Conservation (phyloP, 2,113 vertebrate genomes). For the Thomomys bottae region DNA sequence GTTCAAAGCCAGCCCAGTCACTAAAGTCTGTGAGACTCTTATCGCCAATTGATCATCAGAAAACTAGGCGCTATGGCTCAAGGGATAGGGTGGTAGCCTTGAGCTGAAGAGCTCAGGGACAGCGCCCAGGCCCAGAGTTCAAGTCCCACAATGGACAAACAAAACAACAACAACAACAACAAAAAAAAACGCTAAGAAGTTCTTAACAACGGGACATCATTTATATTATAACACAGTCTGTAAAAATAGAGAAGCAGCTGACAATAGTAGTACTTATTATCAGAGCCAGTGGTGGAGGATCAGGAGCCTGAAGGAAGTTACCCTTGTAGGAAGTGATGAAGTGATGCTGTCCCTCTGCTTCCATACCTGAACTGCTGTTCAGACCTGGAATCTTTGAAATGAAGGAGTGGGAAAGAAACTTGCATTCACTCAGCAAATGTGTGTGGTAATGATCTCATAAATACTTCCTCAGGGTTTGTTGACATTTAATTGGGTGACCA, state of each 20-base stretch:
- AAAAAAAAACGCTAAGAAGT: too few relatives aligned
- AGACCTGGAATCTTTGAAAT: background rate
- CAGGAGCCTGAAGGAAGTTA: background rate
- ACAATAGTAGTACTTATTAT: background rate
- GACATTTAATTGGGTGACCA: background rate
- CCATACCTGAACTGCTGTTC: background rate
- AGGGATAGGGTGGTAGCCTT: too few relatives aligned
- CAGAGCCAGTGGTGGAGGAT: background rate
- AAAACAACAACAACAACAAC: too few relatives aligned
- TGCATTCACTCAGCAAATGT: background rate
- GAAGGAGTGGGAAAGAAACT: background rate
- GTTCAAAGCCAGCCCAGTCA: too few relatives aligned
- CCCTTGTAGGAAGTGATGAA: background rate
- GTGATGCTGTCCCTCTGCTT: background rate
- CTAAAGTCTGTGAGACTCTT: too few relatives aligned
- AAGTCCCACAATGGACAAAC: too few relatives aligned
- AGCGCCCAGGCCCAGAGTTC: too few relatives aligned
- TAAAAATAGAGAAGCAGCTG: background rate
- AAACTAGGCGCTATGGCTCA: too few relatives aligned
- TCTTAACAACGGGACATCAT: too few relatives aligned
- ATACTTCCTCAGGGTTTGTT: background rate
- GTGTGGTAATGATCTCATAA: background rate
- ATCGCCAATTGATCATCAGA: too few relatives aligned
- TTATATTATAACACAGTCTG: too few relatives aligned
- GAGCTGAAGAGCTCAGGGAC: too few relatives aligned